phyloP scores from a whole-genome alignment of 1,140 invertebrate species.

The Pseudoatta argentina region DNA sequence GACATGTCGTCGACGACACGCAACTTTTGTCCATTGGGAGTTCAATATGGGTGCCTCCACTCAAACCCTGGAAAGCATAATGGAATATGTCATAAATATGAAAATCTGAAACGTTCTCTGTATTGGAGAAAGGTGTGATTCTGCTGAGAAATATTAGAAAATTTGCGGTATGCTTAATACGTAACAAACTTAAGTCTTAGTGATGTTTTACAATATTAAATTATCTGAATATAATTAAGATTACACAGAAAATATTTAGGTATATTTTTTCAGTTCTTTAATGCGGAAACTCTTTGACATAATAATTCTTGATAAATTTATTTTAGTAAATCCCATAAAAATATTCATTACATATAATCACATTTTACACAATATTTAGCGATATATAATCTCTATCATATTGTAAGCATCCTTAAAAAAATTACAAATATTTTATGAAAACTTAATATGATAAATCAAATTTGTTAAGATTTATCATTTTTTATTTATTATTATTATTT shows the following conservation, averaged over 20 bases:
- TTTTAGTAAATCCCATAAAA: too few relatives aligned
- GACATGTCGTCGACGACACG: conserved; percentile 77
- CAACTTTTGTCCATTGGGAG: conserved; percentile 85
- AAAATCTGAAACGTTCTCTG: conserved; percentile 69
- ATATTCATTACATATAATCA: too few relatives aligned
- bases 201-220: conserved; percentile 3
- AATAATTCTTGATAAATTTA: too few relatives aligned
- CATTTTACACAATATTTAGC: too few relatives aligned
- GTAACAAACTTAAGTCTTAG: neutral
- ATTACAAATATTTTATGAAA: too few relatives aligned
- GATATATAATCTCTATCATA: too few relatives aligned
- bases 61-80: conserved; percentile 79
- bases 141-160: conserved; percentile 39
- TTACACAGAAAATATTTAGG: neutral
- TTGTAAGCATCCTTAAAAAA: too few relatives aligned
- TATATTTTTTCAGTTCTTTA: neutral
- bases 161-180: conserved; percentile 14
- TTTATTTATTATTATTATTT: too few relatives aligned
- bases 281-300: too few relatives aligned
- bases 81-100: conserved; percentile 81
- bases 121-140: conserved; percentile 38
- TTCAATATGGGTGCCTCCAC: conserved; percentile 79
- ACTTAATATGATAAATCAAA: too few relatives aligned
- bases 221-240: neutral
- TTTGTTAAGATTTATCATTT: too few relatives aligned